A percentile compares a stretch with the other conserved stretches of the same genome.
Evolutionary conservation across 2,113 vertebrate genomes (phyloP).

Genomic region (Platichthys flesus): DNA sequence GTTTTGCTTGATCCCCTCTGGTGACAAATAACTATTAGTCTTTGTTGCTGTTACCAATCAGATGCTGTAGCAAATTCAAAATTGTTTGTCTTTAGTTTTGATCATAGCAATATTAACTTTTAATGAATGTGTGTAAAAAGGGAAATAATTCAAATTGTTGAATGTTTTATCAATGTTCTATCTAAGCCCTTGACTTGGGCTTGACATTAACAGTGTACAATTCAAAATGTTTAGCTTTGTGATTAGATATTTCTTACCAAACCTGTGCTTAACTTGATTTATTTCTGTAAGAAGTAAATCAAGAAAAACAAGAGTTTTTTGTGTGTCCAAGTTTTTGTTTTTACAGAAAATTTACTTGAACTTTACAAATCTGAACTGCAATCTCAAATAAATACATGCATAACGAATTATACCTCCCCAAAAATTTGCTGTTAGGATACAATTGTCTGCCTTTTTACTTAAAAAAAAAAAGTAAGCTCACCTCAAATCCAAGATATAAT

Average conservation of each 20-base stretch:
- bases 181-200: no score
- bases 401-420: not conserved
- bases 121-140: not conserved
- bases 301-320: not conserved
- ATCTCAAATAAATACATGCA: no score
- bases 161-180: not conserved
- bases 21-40: not conserved
- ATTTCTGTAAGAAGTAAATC: no score
- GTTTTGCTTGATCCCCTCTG: no score
- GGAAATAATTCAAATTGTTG: not conserved
- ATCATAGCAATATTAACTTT: not conserved
- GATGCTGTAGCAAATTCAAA: conserved; percentile 1
- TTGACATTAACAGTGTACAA: not conserved
- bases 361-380: not conserved
- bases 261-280: no score
- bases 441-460: not conserved
- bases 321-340: not conserved
- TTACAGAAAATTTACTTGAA: not conserved
- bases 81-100: not conserved
- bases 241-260: no score
- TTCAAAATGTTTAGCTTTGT: not conserved
- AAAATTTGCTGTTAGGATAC: not conserved
- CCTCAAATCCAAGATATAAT: not conserved
- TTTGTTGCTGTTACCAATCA: not conserved
- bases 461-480: not conserved